These are phyloP conservation scores for Pseudomyrmex pallidus DNA, from an alignment of 1,140 invertebrate genomes.

Conservation along the genomic window DNA sequence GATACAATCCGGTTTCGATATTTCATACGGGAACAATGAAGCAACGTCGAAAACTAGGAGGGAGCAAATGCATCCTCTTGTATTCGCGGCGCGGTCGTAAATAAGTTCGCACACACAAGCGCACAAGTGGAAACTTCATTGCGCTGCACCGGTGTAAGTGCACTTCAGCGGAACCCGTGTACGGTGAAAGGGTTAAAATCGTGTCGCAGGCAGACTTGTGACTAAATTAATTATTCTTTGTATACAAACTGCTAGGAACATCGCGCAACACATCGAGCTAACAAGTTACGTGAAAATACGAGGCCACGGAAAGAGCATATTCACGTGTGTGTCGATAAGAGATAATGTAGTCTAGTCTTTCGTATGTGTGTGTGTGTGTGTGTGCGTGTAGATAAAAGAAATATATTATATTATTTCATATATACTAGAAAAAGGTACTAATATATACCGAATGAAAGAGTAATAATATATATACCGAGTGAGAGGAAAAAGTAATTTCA, in stretches of 20 bases:
- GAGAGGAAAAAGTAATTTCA: not conserved
- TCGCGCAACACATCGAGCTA: not conserved
- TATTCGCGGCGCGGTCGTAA: constrained; percentile 52
- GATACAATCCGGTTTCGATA: constrained; percentile 14
- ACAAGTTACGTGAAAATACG: constrained; percentile 1
- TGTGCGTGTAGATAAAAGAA: too few relatives aligned
- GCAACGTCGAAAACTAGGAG: constrained; percentile 38
- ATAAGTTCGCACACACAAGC: constrained; percentile 46
- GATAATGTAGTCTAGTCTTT: not conserved
- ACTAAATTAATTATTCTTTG: constrained; percentile 60
- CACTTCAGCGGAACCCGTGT: constrained; percentile 41
- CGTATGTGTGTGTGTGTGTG: too few relatives aligned
- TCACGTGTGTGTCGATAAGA: not conserved
- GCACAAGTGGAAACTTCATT: constrained; percentile 52
- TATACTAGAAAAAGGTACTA: too few relatives aligned
- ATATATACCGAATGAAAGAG: not conserved
- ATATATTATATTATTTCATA: too few relatives aligned
- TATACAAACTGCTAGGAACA: constrained; percentile 37
- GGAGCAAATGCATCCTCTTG: constrained; percentile 42
- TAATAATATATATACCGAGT: constrained; percentile 14
- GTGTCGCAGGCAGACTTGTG: constrained; percentile 42
- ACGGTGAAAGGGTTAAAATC: constrained; percentile 57
- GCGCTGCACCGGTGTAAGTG: constrained; percentile 33
- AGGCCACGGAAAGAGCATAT: not conserved
- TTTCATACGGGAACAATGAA: constrained; percentile 40